These are phyloP conservation scores for Phrynocephalus guinanensis DNA, from an alignment of 2,797 vertebrate genomes.

Conservation along the genomic window DNA sequence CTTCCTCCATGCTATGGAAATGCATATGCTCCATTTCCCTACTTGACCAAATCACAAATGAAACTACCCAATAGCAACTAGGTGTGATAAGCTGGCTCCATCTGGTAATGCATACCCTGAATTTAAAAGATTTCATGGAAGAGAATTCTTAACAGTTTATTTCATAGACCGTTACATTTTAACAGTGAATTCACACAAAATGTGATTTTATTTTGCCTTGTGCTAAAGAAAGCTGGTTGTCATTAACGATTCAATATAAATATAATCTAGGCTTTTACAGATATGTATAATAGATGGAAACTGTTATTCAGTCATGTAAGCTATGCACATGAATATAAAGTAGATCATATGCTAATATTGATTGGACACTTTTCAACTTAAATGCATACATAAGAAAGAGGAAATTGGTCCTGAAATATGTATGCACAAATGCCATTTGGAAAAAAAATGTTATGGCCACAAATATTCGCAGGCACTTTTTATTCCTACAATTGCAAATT, in stretches of 20 bases:
- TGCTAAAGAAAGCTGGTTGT: constrained; percentile 38
- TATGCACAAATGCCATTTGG: constrained; percentile 62
- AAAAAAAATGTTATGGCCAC: constrained; percentile 47
- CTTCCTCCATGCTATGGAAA: no score
- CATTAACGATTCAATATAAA: constrained; percentile 57
- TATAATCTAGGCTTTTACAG: constrained; percentile 51
- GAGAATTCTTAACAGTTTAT: background rate
- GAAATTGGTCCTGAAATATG: constrained; percentile 68
- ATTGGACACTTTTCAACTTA: constrained; percentile 69
- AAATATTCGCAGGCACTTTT: constrained; percentile 57
- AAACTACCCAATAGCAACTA: no score
- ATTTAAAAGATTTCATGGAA: background rate
- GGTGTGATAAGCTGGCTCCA: no score
- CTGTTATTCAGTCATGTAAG: constrained; percentile 56
- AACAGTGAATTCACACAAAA: background rate
- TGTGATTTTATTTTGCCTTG: constrained; percentile 7
- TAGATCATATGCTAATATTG: constrained; percentile 73
- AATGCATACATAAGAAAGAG: constrained; percentile 68
- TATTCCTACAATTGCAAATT: constrained; percentile 56
- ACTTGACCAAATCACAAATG: no score
- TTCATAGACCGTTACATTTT: constrained; percentile 2
- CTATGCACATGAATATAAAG: constrained; percentile 46
- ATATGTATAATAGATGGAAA: constrained; percentile 56
- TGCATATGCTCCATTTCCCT: no score
- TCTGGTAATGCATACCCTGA: background rate